Evolutionary conservation across 2,888 invertebrate species (phyloP), one percentile per base, ranked within the genome.

Genomic region (Tenthredo notha): DNA sequence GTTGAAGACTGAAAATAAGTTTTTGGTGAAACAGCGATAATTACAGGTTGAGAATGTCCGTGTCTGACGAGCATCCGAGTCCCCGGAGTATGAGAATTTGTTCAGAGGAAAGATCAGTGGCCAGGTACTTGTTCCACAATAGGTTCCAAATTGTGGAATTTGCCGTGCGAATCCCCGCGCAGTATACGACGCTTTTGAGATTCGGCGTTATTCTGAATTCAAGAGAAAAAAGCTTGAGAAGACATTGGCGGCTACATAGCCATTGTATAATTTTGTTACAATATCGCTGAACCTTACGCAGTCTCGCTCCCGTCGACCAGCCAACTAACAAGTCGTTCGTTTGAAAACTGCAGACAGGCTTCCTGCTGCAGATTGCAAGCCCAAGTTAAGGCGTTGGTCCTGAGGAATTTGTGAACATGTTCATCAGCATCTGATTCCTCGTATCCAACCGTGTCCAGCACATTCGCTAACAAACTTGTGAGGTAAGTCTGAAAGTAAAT

Each of bases 361-460:
- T 89, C 87, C 25, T 93, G 89, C 40, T 92, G 93, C 72, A 93
- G 89, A 10, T 89, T 87, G 87, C 94, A 94, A 4, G 94, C 92
- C 92, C 92, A 93, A 18, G 87, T 88, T 4, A 93, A 84, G 9
- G 91, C 89, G 70, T 90, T 89, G 5, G 87, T 88, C 18, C 93
- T 89, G 70, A 90, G 90, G 78, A 90, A 89, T 80, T 90, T 90
- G 12, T 87, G 88, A 5, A 92, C 85, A 37, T 92, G 89, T 47
- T 89, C 88, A 82, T 93, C 93, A 0, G 86, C 67, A 1, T 85
- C 65, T 7, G 58, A 85, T 85, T 91, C 90, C 6, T 88, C 87
- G 84, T 90, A 91, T 21, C 90, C 90, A 21, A 91, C 87, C 6
- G 84, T 85, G 6, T 89, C 70, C 85, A 92, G 91, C 21, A 91